Evolutionary conservation across 1,140 invertebrate genomes (phyloP), one percentile per base, ranked within the genome.

Genomic region (Helicoverpa zea): DNA sequence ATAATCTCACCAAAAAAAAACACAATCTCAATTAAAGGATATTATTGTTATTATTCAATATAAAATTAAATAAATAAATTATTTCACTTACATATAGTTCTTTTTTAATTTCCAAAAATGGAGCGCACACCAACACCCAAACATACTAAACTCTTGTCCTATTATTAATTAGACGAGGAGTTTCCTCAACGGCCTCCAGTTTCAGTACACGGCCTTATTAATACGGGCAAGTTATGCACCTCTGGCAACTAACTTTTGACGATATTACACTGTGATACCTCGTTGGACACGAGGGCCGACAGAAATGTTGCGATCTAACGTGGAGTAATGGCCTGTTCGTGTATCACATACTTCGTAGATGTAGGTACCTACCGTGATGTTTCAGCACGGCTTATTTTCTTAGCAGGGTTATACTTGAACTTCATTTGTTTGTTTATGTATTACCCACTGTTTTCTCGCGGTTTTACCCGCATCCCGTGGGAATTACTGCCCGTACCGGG

Each of bases 91-190:
- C 7, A 35, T 7, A 0, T 35, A 35, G 4, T 35, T 35, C 1
- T 35, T 35, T 35, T 35, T 35, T 3, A 5, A 2, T 1, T 35
- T 35, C 3, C 4, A 35, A 35, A 35, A 2, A 35, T 2, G 7
- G 7, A 35, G 1, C 4, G 3, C 3, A 35, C 35, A 5, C 4
- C 35, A 35, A 3, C 35, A 4, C 35, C 7, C n/a, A 61, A 43
- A 23, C 64, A 49, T 51, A 51, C 64, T 14, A 4, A 47, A 49
- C 43, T 49, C 64, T 43, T 18, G 66, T 47, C 54, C 68, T 54
- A 72, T 76, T 73, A 73, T 73, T 76, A 76, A 76, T 76, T 76
- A 76, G 73, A 76, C 73, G 59, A 47, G 29, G 29, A 47, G 73
- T 49, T 51, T 30, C 47, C 68, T 14, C 47, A 5, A 63, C 58